These are phyloP conservation scores for Chloropsis cyanopogon DNA, from an alignment of 2,113 vertebrate species.

Conservation along the genomic window DNA sequence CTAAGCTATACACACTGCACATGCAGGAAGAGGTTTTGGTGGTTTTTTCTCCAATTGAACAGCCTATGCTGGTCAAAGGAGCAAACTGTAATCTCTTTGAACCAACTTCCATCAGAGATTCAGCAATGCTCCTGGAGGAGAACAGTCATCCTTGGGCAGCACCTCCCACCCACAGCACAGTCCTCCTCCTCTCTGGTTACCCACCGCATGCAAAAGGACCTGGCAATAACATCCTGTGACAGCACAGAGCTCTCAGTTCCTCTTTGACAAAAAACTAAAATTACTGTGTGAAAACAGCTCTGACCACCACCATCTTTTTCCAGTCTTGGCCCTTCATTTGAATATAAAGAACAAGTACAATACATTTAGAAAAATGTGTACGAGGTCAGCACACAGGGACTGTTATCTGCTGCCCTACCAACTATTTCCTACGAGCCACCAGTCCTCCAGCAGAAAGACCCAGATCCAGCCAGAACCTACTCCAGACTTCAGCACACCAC, in stretches of 20 bases:
- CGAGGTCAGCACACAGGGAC: background rate
- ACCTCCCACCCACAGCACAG: background rate
- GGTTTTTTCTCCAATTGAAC: background rate
- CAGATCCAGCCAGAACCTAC: background rate
- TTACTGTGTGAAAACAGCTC: background rate
- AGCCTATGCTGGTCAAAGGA: background rate
- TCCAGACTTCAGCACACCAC: background rate
- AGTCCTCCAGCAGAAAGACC: background rate
- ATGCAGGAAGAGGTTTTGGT: background rate
- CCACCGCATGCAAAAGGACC: background rate
- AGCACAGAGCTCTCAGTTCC: background rate
- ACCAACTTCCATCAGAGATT: background rate
- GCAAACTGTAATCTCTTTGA: background rate
- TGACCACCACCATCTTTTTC: background rate
- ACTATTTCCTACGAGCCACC: background rate
- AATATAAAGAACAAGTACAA: background rate
- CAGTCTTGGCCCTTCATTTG: background rate
- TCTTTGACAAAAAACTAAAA: background rate
- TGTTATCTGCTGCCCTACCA: background rate
- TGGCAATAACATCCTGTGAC: background rate
- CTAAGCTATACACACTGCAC: background rate
- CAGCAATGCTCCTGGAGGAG: background rate
- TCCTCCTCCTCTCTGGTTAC: background rate
- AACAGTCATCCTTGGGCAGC: background rate
- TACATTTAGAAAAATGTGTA: background rate